These are phyloP conservation scores for Gopherus flavomarginatus DNA, from an alignment of 2,113 vertebrate genomes.

Conservation along the genomic window DNA sequence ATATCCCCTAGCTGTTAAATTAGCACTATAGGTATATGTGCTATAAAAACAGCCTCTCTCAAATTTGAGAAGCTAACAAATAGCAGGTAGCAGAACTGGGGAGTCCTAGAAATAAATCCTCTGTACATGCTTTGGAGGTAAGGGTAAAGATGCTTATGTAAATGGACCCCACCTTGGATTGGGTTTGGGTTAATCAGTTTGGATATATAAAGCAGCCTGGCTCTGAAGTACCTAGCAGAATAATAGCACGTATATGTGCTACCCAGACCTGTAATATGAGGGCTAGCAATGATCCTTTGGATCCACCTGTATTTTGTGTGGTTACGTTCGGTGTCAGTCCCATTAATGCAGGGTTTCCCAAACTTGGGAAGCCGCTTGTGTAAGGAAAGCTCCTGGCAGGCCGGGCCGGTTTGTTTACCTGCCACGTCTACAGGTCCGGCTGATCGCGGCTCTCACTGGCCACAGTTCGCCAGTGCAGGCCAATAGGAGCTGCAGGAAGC, in stretches of 20 bases:
- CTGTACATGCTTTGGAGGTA: background rate
- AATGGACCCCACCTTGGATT: background rate
- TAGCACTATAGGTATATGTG: background rate
- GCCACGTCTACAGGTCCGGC: too few species aligned
- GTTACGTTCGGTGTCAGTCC: background rate
- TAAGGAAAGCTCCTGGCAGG: too few species aligned
- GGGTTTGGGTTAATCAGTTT: too few species aligned
- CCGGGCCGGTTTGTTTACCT: too few species aligned
- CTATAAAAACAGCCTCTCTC: background rate
- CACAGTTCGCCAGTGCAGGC: too few species aligned
- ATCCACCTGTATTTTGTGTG: conserved; percentile 15
- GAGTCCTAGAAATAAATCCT: background rate
- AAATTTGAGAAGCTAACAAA: background rate
- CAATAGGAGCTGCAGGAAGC: too few species aligned
- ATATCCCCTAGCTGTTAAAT: background rate
- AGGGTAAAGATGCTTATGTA: background rate
- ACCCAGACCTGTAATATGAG: background rate
- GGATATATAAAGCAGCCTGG: background rate
- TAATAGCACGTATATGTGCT: background rate
- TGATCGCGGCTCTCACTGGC: too few species aligned
- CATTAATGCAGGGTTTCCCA: background rate
- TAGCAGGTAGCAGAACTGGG: background rate
- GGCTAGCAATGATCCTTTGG: background rate
- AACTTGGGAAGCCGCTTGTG: too few species aligned
- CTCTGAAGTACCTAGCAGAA: background rate